These are phyloP conservation scores for Psophia crepitans DNA, from an alignment of 2,113 vertebrate genomes.

Conservation along the genomic window DNA sequence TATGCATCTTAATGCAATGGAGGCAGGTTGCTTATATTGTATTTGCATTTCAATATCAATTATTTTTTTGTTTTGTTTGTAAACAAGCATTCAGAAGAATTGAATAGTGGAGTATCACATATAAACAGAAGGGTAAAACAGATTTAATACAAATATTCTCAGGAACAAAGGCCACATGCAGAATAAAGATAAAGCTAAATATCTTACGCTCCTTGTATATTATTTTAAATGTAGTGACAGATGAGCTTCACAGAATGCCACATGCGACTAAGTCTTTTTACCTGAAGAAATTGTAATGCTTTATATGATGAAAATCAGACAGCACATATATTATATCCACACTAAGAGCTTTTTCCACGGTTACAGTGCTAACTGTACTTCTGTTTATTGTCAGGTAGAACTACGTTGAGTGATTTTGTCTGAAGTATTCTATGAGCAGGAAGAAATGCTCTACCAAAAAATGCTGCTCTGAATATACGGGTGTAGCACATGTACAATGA, in stretches of 20 bases:
- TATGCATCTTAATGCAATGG: not conserved
- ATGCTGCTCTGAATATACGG: not conserved
- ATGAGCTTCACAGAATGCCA: not conserved
- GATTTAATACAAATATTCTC: not conserved
- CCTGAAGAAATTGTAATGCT: not conserved
- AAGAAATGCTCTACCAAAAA: not conserved
- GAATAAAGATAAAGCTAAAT: not conserved
- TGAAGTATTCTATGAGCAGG: not conserved
- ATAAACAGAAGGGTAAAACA: not conserved
- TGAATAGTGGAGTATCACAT: not conserved
- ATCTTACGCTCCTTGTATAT: not conserved
- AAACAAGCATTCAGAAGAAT: not conserved
- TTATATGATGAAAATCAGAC: not conserved
- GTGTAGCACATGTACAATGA: not conserved
- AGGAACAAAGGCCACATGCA: not conserved
- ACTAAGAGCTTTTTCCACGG: not conserved
- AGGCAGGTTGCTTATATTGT: not conserved
- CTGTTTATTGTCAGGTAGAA: not conserved
- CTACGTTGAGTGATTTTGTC: not conserved
- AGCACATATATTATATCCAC: not conserved
- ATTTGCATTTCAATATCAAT: constrained; percentile 4
- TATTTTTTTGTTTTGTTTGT: not conserved
- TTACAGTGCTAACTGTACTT: not conserved
- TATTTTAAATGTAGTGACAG: not conserved
- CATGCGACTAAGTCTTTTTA: not conserved